phyloP scores from a whole-genome alignment of 2,113 vertebrate genomes.

The Chinchilla lanigera region DNA sequence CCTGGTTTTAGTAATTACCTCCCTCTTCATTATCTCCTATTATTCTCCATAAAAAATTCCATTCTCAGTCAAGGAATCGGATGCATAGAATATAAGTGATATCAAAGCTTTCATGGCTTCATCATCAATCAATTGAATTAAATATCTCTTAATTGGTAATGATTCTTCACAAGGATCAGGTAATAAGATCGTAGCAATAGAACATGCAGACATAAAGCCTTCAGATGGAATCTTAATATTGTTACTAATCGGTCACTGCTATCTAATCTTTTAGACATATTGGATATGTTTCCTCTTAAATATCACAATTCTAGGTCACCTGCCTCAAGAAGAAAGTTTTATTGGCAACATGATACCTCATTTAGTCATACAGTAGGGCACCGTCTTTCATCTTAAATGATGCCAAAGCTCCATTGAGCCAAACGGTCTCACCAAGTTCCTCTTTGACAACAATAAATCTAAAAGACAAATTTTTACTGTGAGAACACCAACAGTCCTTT shows the following conservation, averaged over 20 bases:
- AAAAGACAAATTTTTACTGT: neutral
- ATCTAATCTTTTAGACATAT: conserved; percentile 59
- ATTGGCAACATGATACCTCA: neutral
- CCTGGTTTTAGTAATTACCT: conserved; percentile 82
- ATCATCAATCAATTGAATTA: conserved; percentile 86
- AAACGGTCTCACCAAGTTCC: conserved; percentile 31
- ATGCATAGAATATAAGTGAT: conserved; percentile 64
- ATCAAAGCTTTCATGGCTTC: conserved; percentile 84
- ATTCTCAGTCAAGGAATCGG: conserved; percentile 79
- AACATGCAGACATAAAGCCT: conserved; percentile 69
- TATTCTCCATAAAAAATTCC: conserved; percentile 81
- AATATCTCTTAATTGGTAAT: conserved; percentile 82
- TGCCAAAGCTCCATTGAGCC: neutral
- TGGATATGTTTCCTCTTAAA: conserved; percentile 59
- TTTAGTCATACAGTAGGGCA: conserved; percentile 26
- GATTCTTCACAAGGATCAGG: conserved; percentile 80
- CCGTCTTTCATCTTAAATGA: neutral
- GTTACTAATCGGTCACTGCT: conserved; percentile 70
- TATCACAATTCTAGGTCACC: conserved; percentile 48
- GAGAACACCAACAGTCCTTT: neutral
- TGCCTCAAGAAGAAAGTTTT: conserved; percentile 47
- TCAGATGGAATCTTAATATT: conserved; percentile 75
- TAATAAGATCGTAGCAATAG: conserved; percentile 76
- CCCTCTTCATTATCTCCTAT: conserved; percentile 84
- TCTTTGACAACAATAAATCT: neutral